Percentiles rank a stretch among this genome's conserved stretches.
These are phyloP conservation scores for Pecten maximus DNA, from an alignment of 2,888 invertebrate species.

Conservation along the genomic window DNA sequence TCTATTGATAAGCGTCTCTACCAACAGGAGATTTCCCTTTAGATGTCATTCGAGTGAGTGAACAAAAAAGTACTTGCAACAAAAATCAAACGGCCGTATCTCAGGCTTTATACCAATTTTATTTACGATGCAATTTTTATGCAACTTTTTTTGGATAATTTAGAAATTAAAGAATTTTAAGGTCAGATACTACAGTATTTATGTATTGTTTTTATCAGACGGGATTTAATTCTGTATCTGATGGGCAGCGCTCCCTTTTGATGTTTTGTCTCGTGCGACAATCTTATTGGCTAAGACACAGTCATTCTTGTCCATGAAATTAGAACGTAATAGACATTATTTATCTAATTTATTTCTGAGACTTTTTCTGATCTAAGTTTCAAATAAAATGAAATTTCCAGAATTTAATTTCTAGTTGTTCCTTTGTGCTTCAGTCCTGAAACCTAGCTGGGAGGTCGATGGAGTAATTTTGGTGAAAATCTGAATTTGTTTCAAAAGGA, in stretches of 20 bases:
- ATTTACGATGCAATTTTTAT: neutral
- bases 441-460: neutral
- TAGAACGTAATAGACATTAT: neutral
- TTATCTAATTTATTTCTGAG: neutral
- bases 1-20: neutral
- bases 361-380: neutral
- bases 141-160: neutral
- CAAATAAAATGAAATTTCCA: neutral
- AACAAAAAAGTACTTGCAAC: neutral
- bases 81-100: neutral
- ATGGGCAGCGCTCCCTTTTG: neutral
- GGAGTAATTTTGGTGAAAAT: neutral
- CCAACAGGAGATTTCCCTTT: neutral
- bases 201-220: neutral
- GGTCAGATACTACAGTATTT: neutral
- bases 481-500: neutral
- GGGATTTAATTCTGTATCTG: neutral
- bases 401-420: neutral
- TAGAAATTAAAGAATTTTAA: neutral
- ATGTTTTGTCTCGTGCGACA: neutral
- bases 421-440: neutral
- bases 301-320: neutral
- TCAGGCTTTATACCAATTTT: neutral
- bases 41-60: neutral
- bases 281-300: slow-evolving; percentile 10